These are phyloP conservation scores for Limnephilus auricula DNA, from an alignment of 2,888 invertebrate genomes.

Conservation along the genomic window DNA sequence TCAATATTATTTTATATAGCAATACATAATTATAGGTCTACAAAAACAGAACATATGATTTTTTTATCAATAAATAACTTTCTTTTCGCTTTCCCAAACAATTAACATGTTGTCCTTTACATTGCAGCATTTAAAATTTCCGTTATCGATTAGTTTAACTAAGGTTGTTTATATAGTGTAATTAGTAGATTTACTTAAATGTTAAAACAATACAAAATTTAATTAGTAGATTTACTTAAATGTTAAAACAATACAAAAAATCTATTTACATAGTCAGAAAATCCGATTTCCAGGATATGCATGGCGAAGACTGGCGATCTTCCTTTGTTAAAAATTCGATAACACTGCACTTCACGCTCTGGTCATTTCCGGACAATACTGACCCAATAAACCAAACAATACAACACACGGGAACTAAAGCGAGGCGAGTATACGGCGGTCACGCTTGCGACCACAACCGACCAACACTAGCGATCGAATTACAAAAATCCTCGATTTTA, in stretches of 20 bases:
- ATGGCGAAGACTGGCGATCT: slow-evolving; percentile 68
- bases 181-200: background rate
- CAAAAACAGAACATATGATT: too few relatives aligned
- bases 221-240: background rate
- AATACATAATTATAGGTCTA: too few relatives aligned
- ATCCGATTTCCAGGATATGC: slow-evolving; percentile 77
- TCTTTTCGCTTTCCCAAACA: too few relatives aligned
- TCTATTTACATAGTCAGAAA: slow-evolving; percentile 75
- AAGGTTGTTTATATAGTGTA: background rate
- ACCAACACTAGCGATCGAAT: slow-evolving; percentile 40
- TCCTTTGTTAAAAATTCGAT: slow-evolving; percentile 45
- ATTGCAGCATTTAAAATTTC: too few relatives aligned
- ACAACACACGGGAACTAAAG: slow-evolving; percentile 47
- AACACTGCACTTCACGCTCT: slow-evolving; percentile 53
- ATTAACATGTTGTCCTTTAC: too few relatives aligned
- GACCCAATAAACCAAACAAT: slow-evolving; percentile 57
- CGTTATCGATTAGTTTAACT: too few relatives aligned
- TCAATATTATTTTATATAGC: too few relatives aligned
- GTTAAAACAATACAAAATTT: background rate
- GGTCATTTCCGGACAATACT: slow-evolving; percentile 51
- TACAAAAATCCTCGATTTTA: slow-evolving; percentile 17
- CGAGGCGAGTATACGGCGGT: background rate
- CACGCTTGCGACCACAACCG: slow-evolving; percentile 2
- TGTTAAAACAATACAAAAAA: background rate
- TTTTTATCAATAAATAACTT: too few relatives aligned